Conservation (phyloP, 35 echinoderm and acorn worm species). For the Hemicentrotus pulcherrimus region DNA sequence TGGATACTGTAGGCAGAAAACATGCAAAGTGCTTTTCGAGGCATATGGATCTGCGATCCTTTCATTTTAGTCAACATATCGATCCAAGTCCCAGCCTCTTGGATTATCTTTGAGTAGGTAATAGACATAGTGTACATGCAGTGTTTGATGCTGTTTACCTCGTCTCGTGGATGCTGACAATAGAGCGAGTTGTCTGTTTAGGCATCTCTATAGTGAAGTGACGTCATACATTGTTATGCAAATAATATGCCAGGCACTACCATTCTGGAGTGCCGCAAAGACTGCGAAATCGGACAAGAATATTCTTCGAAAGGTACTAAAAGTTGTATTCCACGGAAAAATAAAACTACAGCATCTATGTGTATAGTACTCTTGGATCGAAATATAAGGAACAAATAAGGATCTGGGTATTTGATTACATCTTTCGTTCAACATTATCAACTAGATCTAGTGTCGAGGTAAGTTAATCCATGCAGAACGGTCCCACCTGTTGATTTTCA, state of each 20-base stretch:
- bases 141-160: constrained; percentile 42
- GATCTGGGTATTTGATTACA: not conserved
- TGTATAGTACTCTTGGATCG: not conserved
- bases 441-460: not conserved
- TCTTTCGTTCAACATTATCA: not conserved
- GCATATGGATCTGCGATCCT: not conserved
- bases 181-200: constrained; percentile 42
- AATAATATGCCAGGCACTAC: not conserved
- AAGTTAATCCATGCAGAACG: not conserved
- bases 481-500: not conserved
- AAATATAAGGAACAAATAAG: not conserved
- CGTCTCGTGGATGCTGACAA: constrained; percentile 19
- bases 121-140: not conserved
- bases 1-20: not conserved
- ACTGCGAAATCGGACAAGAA: not conserved
- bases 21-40: not conserved
- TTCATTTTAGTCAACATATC: not conserved
- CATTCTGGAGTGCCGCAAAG: not conserved
- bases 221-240: constrained; percentile 46
- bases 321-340: not conserved
- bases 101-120: not conserved
- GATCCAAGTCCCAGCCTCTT: not conserved
- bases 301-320: not conserved
- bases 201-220: constrained; percentile 50
- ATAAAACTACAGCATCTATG: not conserved